Conservation (phyloP, 2,797 vertebrate genomes). For the Acanthiza pusilla region DNA sequence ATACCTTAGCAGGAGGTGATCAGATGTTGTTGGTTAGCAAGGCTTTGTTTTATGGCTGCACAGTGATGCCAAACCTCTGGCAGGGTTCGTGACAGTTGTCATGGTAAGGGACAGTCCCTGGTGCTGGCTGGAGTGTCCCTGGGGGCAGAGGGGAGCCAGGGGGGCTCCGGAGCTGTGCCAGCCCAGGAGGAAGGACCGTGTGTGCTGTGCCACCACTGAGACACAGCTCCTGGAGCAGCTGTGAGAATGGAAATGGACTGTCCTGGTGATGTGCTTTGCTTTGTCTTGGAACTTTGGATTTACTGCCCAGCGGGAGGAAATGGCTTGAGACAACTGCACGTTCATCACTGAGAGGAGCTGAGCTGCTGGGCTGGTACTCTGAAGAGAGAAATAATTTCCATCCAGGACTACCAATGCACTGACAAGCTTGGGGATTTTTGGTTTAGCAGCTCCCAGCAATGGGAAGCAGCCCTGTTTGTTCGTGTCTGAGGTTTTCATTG, state of each 20-base stretch:
- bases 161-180: too few species aligned
- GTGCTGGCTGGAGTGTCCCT: too few species aligned
- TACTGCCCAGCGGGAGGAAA: background rate
- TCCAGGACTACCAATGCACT: fast-evolving
- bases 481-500: fast-evolving
- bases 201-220: too few species aligned
- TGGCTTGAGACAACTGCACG: background rate
- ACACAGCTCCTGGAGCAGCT: too few species aligned
- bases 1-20: background rate
- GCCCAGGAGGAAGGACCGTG: too few species aligned
- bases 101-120: too few species aligned
- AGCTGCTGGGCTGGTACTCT: background rate
- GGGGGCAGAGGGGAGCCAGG: too few species aligned
- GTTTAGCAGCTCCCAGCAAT: fast-evolving
- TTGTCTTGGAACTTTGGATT: background rate
- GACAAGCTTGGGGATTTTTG: background rate
- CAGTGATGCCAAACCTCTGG: background rate
- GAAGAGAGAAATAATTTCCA: background rate
- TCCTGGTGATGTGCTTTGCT: background rate
- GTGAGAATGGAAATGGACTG: fast-evolving
- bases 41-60: background rate
- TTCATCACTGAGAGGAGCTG: background rate
- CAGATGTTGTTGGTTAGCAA: background rate
- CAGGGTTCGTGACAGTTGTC: background rate
- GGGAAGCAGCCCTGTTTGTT: background rate